Percentiles rank a stretch among this genome's conserved stretches.
Evolutionary conservation across 2,113 vertebrate species (phyloP).

Genomic region (Galbula dea): DNA sequence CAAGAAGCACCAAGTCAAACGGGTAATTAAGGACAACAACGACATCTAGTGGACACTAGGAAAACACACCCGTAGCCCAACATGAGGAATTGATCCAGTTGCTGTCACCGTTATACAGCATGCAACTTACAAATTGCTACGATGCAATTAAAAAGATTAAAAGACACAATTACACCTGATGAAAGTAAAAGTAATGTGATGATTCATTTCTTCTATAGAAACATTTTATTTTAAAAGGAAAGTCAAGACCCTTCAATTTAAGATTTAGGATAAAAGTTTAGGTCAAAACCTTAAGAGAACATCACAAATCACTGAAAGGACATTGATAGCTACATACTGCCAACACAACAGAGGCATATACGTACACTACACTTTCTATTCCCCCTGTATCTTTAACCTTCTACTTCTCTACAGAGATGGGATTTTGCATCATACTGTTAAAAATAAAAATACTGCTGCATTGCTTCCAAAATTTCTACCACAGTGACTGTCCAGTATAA

Average conservation of each 20-base stretch:
- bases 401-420: background rate
- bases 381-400: background rate
- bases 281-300: background rate
- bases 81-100: too few relatives aligned
- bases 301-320: background rate
- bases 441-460: background rate
- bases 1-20: background rate
- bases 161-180: background rate
- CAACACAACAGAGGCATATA: background rate
- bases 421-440: background rate
- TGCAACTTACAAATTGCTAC: background rate
- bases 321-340: rapidly evolving
- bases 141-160: background rate
- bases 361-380: background rate
- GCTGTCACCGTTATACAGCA: rapidly evolving
- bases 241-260: background rate
- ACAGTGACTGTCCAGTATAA: background rate
- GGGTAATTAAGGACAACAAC: slow-evolving; percentile 51
- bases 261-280: background rate
- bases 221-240: background rate
- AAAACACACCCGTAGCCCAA: background rate
- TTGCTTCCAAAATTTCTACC: background rate
- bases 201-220: background rate
- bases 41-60: slow-evolving; percentile 73
- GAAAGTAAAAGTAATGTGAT: background rate